A percentile compares a stretch with the other conserved stretches of the same genome.
phyloP scores from a whole-genome alignment of 2,113 vertebrate species.

The Dasyprocta punctata region DNA sequence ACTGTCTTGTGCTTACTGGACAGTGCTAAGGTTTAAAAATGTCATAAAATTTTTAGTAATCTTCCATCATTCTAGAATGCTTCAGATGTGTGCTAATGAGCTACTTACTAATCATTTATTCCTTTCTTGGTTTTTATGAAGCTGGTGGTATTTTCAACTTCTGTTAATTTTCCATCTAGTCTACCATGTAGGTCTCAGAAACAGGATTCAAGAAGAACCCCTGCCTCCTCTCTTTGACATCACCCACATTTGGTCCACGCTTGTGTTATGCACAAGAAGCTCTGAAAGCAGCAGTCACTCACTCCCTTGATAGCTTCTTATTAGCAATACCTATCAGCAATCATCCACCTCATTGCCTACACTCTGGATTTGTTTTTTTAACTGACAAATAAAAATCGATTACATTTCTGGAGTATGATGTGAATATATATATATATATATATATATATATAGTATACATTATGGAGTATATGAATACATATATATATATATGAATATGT shows the following conservation, averaged over 20 bases:
- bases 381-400: not conserved
- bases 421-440: not conserved
- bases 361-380: not conserved
- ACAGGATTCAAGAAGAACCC: too few relatives aligned
- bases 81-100: not conserved
- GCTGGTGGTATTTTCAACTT: not conserved
- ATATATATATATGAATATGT: not conserved
- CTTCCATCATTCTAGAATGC: not conserved
- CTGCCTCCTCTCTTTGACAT: not conserved
- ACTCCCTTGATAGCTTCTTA: not conserved
- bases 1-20: not conserved
- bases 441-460: not conserved
- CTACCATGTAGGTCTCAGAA: not conserved
- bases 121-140: not conserved
- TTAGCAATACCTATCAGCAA: not conserved
- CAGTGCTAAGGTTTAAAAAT: not conserved
- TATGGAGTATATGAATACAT: not conserved
- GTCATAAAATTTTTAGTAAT: not conserved
- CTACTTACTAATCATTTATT: not conserved
- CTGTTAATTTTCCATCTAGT: not conserved
- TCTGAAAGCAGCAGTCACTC: not conserved
- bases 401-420: not conserved
- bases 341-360: not conserved
- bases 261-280: not conserved
- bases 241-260: not conserved